Evolutionary conservation across 2,797 vertebrate species (phyloP), one percentile per base, ranked within the genome.

Genomic region (Cirrhinus molitorella): DNA sequence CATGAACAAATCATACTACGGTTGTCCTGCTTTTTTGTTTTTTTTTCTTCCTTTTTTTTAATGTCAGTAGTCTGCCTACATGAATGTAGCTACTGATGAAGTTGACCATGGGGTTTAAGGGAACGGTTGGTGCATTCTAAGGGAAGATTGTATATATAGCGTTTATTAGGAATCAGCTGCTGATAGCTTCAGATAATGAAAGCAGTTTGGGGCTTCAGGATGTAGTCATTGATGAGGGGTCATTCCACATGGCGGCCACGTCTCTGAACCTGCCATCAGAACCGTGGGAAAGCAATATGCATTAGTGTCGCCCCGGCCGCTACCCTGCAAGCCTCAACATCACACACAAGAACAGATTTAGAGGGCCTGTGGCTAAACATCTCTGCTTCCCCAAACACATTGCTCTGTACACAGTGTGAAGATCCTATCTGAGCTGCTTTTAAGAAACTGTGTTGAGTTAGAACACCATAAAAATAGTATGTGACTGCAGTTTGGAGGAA

Each of bases 161-260:
- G 83, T 89, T 90, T 87, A 87, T 85, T 78, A 61, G 85, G 77
- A 85, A 87, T 70, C 53, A 66, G 85, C 87, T 89, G 92, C 88
- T 88, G 91, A 91, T 87, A 89, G 89, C 91, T 90, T 92, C 90
- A 88, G 86, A 86, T 89, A 93, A 90, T 83, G 88, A 86, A 88
- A 89, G 84, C 90, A 89, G 88, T 89, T 91, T 91, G 87, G 85
- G 85, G 88, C 93, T 94, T 95, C 94, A 95, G 91, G 95, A 94
- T 91, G 94, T 92, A 89, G 95, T 93, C 95, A 95, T 95, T 89
- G 94, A 91, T 74, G 94, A 94, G 19, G 94, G 94, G 90, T 95
- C 95, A 92, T 91, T 95, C 95, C 94, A 95, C 94, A 95, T 94
- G 91, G 94, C 94, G 81, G 95, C 94, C 93, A 95, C 93, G 87